Conservation (phyloP, 1,140 invertebrate genomes). For the Cyrtorhinus lividipennis region DNA sequence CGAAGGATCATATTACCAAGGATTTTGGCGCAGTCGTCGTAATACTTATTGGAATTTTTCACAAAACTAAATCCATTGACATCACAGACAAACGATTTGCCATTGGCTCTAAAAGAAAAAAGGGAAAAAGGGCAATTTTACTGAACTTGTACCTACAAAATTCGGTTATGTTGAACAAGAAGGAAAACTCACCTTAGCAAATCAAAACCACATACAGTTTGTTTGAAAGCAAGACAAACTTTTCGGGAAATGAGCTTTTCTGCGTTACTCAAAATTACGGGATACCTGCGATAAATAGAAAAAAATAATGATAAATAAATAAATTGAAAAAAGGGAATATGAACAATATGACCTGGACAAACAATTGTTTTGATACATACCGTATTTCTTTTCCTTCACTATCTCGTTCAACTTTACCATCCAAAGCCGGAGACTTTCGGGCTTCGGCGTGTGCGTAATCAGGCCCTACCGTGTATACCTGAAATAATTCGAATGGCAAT, state of each 20-base stretch:
- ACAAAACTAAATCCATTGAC: conserved; percentile 99
- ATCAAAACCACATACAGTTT: conserved; percentile 99
- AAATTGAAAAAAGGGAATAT: background rate
- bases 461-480: conserved; percentile 87
- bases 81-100: conserved; percentile 97
- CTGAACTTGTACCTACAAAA: conserved; percentile 12
- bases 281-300: conserved; percentile 4
- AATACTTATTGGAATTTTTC: conserved; percentile 99
- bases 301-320: background rate
- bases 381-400: conserved; percentile 97
- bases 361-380: background rate
- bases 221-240: conserved; percentile 95
- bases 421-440: conserved; percentile 90
- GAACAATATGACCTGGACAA: too few relatives aligned
- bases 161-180: too few relatives aligned
- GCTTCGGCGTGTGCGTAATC: conserved; percentile 99
- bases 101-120: conserved; percentile 65
- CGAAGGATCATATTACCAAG: conserved; percentile 86
- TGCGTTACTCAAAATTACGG: conserved; percentile 85
- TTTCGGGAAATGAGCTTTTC: conserved; percentile 99
- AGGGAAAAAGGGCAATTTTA: conserved; percentile 17
- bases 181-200: conserved; percentile 54
- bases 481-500: too few relatives aligned
- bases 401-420: conserved; percentile 97
- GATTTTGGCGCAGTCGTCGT: conserved; percentile 98